Conservation (phyloP, 2,797 vertebrate genomes). For the Tiaroga cobitis region DNA sequence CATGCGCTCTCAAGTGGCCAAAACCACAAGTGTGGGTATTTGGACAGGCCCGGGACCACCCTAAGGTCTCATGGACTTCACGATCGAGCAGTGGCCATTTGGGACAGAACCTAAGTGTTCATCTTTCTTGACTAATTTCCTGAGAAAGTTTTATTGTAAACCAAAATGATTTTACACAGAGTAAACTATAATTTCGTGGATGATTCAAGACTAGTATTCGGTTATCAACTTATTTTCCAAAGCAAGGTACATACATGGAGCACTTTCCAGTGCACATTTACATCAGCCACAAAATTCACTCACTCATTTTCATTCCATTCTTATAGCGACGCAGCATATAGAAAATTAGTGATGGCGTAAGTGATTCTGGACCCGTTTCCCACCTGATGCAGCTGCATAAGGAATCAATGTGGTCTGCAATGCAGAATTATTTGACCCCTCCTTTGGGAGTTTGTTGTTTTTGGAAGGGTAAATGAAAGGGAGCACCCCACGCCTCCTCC, state of each 20-base stretch:
- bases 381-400: constrained; percentile 8
- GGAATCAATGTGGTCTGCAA: constrained; percentile 46
- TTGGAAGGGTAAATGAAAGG: constrained; percentile 18
- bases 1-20: not conserved
- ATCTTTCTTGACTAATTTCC: not conserved
- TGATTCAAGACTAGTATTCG: not conserved
- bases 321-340: not conserved
- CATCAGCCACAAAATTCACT: not conserved
- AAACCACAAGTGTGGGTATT: not conserved
- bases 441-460: constrained; percentile 35
- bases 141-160: not conserved
- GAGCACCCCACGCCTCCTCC: not conserved
- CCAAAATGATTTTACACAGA: not conserved
- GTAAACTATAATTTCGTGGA: not conserved
- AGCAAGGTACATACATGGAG: not conserved
- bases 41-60: not conserved
- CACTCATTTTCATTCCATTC: not conserved
- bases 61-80: not conserved
- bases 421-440: constrained; percentile 31
- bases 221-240: not conserved
- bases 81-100: no score
- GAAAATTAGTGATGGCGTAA: not conserved
- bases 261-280: not conserved
- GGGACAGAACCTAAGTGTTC: no score
- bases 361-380: not conserved